Conservation (phyloP, 2,113 vertebrate genomes). For the Rhadina sibilatrix region DNA sequence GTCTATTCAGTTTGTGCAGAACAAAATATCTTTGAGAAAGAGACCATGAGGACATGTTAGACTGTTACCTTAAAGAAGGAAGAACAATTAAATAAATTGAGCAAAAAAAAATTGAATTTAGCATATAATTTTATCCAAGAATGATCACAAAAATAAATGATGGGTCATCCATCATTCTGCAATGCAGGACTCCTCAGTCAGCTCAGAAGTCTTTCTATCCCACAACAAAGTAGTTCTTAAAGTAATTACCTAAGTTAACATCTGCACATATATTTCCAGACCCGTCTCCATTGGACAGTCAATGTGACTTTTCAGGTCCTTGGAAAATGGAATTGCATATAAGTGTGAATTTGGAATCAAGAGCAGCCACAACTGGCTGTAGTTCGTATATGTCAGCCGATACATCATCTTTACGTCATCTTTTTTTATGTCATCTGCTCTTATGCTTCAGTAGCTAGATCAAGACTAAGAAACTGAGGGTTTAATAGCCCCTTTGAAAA, state of each 20-base stretch:
- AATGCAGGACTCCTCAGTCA: not conserved
- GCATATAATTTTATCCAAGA: not conserved
- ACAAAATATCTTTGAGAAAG: not conserved
- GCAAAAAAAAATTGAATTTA: not conserved
- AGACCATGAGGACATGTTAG: not conserved
- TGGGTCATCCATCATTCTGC: not conserved
- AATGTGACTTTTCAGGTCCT: not conserved
- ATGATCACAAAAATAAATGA: not conserved
- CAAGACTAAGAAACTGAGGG: not conserved
- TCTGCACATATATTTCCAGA: not conserved
- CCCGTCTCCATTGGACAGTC: not conserved
- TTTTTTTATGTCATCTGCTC: not conserved
- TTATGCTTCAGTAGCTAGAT: not conserved
- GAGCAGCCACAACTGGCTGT: not conserved
- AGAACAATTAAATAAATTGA: not conserved
- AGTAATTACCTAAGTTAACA: not conserved
- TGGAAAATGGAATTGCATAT: not conserved
- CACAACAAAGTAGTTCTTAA: not conserved
- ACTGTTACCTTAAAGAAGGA: not conserved
- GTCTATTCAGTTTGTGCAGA: not conserved
- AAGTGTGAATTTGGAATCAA: not conserved
- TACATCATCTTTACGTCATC: not conserved
- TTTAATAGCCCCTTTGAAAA: not conserved
- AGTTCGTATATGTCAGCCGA: not conserved
- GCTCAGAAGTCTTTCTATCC: not conserved